A percentile compares a stretch with the other conserved stretches of the same genome.
phyloP scores from a whole-genome alignment of 2,888 invertebrate species.

The Petrolisthes cinctipes region DNA sequence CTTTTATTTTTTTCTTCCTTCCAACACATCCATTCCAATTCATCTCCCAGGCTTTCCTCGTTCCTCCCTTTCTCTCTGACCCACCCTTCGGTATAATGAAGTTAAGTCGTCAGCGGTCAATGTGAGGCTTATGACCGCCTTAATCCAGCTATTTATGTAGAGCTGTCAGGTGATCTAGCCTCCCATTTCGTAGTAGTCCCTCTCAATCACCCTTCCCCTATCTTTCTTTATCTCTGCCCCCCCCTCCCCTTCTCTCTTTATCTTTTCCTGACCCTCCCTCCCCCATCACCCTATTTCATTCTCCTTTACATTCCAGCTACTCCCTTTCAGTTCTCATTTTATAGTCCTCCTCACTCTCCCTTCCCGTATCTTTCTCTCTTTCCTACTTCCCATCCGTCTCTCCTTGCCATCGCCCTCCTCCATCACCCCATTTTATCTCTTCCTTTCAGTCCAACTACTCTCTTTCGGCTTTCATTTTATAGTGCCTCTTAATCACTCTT shows the following conservation, averaged over 20 bases:
- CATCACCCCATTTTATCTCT: neutral
- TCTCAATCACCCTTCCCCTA: neutral
- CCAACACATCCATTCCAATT: neutral
- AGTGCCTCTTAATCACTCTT: too few species aligned
- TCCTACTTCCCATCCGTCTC: neutral
- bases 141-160: conserved; percentile 10
- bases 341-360: neutral
- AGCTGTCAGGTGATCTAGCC: neutral
- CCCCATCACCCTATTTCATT: neutral
- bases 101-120: neutral
- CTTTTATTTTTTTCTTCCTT: neutral
- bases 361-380: neutral
- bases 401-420: neutral
- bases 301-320: too few species aligned
- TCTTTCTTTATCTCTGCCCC: neutral
- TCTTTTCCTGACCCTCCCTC: neutral
- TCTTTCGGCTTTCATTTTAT: neutral
- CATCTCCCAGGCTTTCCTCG: neutral
- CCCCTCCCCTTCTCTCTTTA: neutral
- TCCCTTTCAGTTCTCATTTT: neutral
- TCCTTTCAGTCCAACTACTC: neutral
- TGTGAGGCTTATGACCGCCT: neutral
- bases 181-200: neutral
- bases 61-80: neutral
- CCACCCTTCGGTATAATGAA: neutral